A percentile compares a stretch with the other conserved stretches of the same genome.
Conservation (phyloP, 92 coral and sea anemone genomes). For the Epizoanthus fatuus region DNA sequence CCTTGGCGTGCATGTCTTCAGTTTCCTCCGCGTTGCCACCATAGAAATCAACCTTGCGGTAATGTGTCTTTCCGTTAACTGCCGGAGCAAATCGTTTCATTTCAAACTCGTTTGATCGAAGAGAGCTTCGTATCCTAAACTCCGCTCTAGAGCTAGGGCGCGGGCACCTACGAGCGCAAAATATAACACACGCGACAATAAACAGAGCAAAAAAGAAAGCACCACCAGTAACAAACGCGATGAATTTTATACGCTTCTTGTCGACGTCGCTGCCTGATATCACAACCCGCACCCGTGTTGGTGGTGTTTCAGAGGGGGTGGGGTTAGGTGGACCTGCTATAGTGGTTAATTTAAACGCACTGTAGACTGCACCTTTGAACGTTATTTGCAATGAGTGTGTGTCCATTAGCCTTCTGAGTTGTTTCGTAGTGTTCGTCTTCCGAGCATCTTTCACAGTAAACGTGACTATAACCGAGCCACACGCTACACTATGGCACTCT, state of each 20-base stretch:
- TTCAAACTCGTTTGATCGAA: conserved; percentile 29
- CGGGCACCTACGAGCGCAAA: conserved; percentile 22
- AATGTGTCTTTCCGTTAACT: conserved; percentile 33
- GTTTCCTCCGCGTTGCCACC: conserved; percentile 25
- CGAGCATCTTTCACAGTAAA: conserved; percentile 56
- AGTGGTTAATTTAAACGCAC: conserved; percentile 60
- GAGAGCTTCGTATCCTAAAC: conserved; percentile 10
- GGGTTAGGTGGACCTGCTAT: background rate
- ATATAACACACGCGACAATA: conserved; percentile 27
- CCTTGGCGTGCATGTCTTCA: background rate
- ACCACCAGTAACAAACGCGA: conserved; percentile 20
- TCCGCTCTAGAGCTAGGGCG: conserved; percentile 28
- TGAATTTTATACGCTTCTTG: conserved; percentile 25
- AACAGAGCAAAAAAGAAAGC: conserved; percentile 40
- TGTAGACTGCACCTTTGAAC: conserved; percentile 61
- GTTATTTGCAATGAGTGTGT: conserved; percentile 46
- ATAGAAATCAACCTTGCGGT: conserved; percentile 19
- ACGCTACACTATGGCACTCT: conserved; percentile 56
- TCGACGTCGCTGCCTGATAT: background rate
- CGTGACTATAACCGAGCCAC: conserved; percentile 77
- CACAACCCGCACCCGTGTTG: conserved; percentile 1
- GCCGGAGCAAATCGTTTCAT: conserved; percentile 37
- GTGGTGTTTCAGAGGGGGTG: conserved; percentile 6
- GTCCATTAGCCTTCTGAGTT: conserved; percentile 51
- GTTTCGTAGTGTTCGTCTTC: conserved; percentile 43